Evolutionary conservation across 2,888 invertebrate genomes (phyloP).

Genomic region (Oscheius sp.): DNA sequence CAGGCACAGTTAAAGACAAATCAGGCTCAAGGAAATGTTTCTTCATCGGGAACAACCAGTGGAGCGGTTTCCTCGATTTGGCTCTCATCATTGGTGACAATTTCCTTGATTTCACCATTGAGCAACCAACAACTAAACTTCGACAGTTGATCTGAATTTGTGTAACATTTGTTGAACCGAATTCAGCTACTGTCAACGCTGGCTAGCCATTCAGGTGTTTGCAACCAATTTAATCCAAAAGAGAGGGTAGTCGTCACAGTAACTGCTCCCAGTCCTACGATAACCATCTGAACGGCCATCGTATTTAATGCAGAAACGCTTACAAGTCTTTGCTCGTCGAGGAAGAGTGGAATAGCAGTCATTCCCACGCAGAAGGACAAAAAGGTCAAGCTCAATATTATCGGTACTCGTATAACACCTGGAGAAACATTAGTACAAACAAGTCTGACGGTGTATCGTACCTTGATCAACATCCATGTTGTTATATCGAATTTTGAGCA

Average conservation of each 20-base stretch:
- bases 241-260: background rate
- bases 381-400: constrained; percentile 1
- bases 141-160: background rate
- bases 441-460: background rate
- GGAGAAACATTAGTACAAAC: background rate
- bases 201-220: background rate
- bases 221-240: background rate
- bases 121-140: constrained; percentile 1
- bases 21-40: too few species aligned
- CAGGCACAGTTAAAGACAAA: too few species aligned
- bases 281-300: constrained; percentile 26
- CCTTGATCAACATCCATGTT: constrained; percentile 48
- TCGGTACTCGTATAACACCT: constrained; percentile 10
- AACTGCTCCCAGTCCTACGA: constrained; percentile 2
- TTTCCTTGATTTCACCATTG: background rate
- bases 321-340: background rate
- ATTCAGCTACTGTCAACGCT: background rate
- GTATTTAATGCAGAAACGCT: too few species aligned
- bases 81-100: background rate
- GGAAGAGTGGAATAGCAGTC: background rate
- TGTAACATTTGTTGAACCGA: background rate
- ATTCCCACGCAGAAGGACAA: background rate
- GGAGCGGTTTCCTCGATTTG: background rate
- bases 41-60: background rate
- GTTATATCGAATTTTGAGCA: constrained; percentile 54